Conservation (phyloP, 2,797 vertebrate species). For the Capromys pilorides region DNA sequence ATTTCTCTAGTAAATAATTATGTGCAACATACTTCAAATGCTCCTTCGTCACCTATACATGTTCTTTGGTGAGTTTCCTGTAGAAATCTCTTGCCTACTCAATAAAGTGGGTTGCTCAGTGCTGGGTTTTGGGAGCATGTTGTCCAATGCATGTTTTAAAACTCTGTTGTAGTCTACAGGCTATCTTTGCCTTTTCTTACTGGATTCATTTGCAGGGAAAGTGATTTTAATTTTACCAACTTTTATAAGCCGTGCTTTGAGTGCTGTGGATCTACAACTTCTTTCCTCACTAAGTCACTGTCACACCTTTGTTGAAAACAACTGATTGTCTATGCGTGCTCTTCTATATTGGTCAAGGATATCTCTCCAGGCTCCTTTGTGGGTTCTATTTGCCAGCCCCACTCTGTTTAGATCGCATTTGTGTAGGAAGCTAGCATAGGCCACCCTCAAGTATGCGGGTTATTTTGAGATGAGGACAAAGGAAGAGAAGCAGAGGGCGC, state of each 20-base stretch:
- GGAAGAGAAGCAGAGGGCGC: background rate
- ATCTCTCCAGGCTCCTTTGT: background rate
- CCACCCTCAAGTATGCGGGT: background rate
- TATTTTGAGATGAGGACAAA: background rate
- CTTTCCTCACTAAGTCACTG: background rate
- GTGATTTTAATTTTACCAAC: conserved; percentile 9
- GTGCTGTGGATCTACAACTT: background rate
- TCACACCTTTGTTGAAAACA: background rate
- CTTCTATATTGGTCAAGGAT: background rate
- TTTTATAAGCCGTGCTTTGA: background rate
- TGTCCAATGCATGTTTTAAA: conserved; percentile 11
- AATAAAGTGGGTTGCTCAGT: background rate
- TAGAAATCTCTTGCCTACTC: background rate
- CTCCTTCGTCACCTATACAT: background rate
- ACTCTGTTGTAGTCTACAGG: background rate
- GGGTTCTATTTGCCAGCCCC: background rate
- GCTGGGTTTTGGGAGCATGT: conserved; percentile 20
- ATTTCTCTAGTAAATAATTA: background rate
- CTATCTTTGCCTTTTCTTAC: conserved; percentile 44
- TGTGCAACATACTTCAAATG: background rate
- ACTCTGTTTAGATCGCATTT: background rate
- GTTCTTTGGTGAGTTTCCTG: background rate
- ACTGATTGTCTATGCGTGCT: background rate
- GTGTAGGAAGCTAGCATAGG: background rate
- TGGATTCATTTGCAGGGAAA: background rate